phyloP scores from a whole-genome alignment of 2,113 vertebrate genomes.

The Mormyrus lacerda region DNA sequence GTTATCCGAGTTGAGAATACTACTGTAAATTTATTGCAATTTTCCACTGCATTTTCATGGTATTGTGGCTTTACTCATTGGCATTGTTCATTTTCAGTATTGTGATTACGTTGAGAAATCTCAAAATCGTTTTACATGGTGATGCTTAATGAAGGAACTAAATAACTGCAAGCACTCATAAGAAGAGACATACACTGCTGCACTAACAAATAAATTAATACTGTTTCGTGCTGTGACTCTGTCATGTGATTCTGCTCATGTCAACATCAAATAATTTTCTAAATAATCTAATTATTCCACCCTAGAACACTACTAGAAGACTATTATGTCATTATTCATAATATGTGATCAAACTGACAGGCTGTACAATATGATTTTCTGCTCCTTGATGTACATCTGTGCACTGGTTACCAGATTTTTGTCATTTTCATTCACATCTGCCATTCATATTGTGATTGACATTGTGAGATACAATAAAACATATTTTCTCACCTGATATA shows the following conservation, averaged over 20 bases:
- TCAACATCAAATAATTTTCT: not conserved
- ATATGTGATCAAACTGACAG: constrained; percentile 4
- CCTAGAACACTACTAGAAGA: not conserved
- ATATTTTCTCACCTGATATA: not conserved
- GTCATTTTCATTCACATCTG: not conserved
- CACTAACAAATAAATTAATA: not conserved
- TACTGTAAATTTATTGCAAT: not conserved
- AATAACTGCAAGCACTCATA: not conserved
- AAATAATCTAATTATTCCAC: not conserved
- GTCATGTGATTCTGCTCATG: not conserved
- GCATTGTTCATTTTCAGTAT: not conserved
- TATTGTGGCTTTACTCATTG: not conserved
- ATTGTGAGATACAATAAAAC: not conserved
- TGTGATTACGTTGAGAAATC: not conserved
- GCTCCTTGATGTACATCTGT: not conserved
- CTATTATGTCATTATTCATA: not conserved
- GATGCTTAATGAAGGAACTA: not conserved
- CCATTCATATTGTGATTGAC: not conserved
- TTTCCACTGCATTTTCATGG: not conserved
- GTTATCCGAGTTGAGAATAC: not conserved
- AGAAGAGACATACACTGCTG: not conserved
- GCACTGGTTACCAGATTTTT: not conserved
- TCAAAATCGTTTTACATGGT: not conserved
- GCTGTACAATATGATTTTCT: not conserved
- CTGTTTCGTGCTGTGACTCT: not conserved